Conservation (phyloP, 2,797 vertebrate species). For the Phrynocephalus guinanensis region DNA sequence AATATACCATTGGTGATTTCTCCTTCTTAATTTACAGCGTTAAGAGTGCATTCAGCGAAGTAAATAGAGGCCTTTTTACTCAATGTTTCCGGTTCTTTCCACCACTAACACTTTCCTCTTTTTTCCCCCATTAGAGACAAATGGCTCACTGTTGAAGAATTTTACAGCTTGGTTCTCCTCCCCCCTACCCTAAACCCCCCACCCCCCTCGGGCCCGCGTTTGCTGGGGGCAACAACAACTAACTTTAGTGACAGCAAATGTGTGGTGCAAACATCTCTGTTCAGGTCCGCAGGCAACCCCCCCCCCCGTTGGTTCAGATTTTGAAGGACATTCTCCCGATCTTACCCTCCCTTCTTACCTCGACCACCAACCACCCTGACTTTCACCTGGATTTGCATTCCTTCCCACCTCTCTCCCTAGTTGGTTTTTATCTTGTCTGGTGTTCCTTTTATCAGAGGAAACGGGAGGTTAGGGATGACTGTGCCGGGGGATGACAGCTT, state of each 20-base stretch:
- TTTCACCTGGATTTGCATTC: not conserved
- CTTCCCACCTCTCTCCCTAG: fast-evolving
- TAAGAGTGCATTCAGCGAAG: not conserved
- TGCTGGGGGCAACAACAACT: not conserved
- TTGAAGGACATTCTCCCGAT: constrained; percentile 26
- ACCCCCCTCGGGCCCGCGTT: not conserved
- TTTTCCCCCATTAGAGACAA: not conserved
- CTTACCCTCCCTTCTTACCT: not conserved
- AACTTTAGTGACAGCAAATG: too few relatives aligned
- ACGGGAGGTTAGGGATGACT: not conserved
- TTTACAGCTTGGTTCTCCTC: not conserved
- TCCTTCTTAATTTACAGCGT: not conserved
- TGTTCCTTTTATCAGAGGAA: not conserved
- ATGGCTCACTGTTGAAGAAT: not conserved
- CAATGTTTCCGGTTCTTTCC: not conserved
- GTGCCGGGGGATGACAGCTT: constrained; percentile 37
- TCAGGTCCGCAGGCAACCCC: not conserved
- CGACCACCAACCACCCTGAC: not conserved
- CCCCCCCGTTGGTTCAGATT: constrained; percentile 32
- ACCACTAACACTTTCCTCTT: too few relatives aligned
- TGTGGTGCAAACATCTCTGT: not conserved
- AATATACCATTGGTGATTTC: too few relatives aligned
- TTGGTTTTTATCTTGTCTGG: not conserved
- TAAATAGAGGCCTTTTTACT: not conserved
- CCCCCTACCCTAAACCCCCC: not conserved